Evolutionary conservation across 1,140 invertebrate genomes (phyloP).

Genomic region (Hesperophylax magnus): DNA sequence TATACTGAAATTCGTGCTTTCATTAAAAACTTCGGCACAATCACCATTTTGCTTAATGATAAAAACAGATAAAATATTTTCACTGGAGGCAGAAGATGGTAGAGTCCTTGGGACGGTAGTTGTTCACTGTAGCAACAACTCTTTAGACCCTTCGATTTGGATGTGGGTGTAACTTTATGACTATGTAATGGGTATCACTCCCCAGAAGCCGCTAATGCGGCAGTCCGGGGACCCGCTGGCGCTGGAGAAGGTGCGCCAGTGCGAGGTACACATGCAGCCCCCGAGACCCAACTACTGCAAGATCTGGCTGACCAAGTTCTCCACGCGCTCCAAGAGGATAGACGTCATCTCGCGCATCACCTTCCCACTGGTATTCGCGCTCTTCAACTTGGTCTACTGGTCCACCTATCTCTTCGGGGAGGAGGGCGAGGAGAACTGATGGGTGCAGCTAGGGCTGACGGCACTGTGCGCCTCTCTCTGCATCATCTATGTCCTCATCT

Average conservation of each 20-base stretch:
- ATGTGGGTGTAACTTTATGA: neutral
- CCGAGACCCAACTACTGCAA: constrained; percentile 84
- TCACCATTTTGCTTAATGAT: no score
- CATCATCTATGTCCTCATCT: constrained; percentile 53
- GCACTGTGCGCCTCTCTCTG: constrained; percentile 48
- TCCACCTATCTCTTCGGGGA: constrained; percentile 90
- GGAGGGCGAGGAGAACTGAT: constrained; percentile 77
- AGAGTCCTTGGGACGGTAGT: no score
- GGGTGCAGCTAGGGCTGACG: constrained; percentile 54
- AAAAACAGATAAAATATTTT: no score
- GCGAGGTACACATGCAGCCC: constrained; percentile 83
- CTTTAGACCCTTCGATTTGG: no score
- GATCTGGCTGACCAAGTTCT: constrained; percentile 94
- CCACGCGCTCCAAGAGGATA: constrained; percentile 87
- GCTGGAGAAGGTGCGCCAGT: constrained; percentile 88
- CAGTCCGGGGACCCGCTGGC: constrained; percentile 81
- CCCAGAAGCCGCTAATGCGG: constrained; percentile 90
- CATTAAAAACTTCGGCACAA: no score
- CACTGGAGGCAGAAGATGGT: no score
- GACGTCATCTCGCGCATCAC: constrained; percentile 95
- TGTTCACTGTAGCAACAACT: no score
- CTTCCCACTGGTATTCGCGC: constrained; percentile 93
- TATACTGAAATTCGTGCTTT: no score
- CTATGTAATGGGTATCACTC: constrained; percentile 32
- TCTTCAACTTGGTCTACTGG: constrained; percentile 97